These are phyloP conservation scores for Pseudomyrmex dendroicus DNA, from an alignment of 1,140 invertebrate genomes.

Conservation along the genomic window DNA sequence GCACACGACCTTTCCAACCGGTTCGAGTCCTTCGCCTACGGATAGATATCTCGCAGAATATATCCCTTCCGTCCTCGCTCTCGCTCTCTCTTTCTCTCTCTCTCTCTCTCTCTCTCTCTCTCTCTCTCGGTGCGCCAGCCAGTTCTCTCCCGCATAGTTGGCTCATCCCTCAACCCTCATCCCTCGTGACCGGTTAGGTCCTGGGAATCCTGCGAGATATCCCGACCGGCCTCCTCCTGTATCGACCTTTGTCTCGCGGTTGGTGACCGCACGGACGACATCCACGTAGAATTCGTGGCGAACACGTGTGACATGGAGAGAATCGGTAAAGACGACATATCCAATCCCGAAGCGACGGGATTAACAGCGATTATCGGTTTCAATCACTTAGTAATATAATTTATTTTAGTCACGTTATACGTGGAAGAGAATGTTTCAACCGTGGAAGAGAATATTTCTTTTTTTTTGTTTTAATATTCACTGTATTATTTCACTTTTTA, in stretches of 20 bases:
- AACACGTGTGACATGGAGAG: conserved; percentile 17
- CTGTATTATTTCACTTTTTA: too few relatives aligned
- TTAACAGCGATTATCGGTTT: conserved; percentile 48
- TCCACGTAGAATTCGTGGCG: conserved; percentile 53
- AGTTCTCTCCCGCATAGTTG: conserved; percentile 2
- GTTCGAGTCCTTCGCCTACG: conserved; percentile 71
- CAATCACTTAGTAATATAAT: not conserved
- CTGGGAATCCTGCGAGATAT: conserved; percentile 44
- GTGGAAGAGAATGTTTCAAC: not conserved
- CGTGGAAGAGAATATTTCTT: not conserved
- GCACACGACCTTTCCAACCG: conserved; percentile 69
- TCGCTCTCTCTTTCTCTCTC: too few relatives aligned
- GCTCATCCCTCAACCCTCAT: conserved; percentile 28
- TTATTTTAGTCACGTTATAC: not conserved
- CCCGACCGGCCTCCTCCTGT: conserved; percentile 54
- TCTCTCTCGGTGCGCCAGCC: not conserved
- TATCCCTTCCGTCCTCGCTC: conserved; percentile 55
- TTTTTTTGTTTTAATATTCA: too few relatives aligned
- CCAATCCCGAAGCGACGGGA: conserved; percentile 26
- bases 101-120: conserved; percentile 9
- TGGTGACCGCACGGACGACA: conserved; percentile 45
- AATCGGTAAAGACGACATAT: conserved; percentile 30
- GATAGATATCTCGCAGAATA: conserved; percentile 77
- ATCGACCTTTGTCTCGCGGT: conserved; percentile 76
- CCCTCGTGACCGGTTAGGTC: conserved; percentile 33